A percentile compares a stretch with the other conserved stretches of the same genome.
Conservation (phyloP, 2,797 vertebrate genomes). For the Crenuchus spilurus region DNA sequence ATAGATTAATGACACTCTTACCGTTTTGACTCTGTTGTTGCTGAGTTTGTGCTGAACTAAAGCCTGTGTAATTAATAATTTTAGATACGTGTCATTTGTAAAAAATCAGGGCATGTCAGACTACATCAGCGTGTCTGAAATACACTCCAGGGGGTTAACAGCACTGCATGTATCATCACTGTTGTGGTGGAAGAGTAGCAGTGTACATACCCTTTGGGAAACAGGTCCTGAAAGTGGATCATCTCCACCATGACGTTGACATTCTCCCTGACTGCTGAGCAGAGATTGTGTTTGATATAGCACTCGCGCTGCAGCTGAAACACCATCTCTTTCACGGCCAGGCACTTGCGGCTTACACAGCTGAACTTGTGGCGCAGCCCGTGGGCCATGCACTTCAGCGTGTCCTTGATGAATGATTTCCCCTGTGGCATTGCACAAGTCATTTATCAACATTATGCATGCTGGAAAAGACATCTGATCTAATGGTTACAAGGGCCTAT, state of each 20-base stretch:
- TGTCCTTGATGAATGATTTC: slow-evolving; percentile 94
- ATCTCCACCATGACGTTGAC: slow-evolving; percentile 89
- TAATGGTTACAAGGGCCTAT: background rate
- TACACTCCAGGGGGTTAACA: too few relatives aligned
- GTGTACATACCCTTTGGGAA: slow-evolving; percentile 89
- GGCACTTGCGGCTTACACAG: slow-evolving; percentile 94
- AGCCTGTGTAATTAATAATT: too few relatives aligned
- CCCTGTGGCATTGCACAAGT: slow-evolving; percentile 75
- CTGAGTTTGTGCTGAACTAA: too few relatives aligned
- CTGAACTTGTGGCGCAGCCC: slow-evolving; percentile 92
- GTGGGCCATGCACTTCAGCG: slow-evolving; percentile 91
- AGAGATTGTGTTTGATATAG: slow-evolving; percentile 92
- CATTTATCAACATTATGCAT: slow-evolving; percentile 17
- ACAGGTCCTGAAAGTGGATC: slow-evolving; percentile 94
- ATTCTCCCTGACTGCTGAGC: slow-evolving; percentile 87
- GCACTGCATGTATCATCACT: too few relatives aligned
- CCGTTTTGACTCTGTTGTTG: too few relatives aligned
- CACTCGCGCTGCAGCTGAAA: slow-evolving; percentile 91
- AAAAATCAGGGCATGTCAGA: too few relatives aligned
- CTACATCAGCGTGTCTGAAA: too few relatives aligned
- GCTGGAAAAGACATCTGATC: background rate
- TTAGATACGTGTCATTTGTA: too few relatives aligned
- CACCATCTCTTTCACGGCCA: slow-evolving; percentile 92
- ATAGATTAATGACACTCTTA: too few relatives aligned
- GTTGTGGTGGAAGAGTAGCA: too few relatives aligned